Conservation (phyloP, 2,797 vertebrate species). For the Parauchenoglanis ngamensis region DNA sequence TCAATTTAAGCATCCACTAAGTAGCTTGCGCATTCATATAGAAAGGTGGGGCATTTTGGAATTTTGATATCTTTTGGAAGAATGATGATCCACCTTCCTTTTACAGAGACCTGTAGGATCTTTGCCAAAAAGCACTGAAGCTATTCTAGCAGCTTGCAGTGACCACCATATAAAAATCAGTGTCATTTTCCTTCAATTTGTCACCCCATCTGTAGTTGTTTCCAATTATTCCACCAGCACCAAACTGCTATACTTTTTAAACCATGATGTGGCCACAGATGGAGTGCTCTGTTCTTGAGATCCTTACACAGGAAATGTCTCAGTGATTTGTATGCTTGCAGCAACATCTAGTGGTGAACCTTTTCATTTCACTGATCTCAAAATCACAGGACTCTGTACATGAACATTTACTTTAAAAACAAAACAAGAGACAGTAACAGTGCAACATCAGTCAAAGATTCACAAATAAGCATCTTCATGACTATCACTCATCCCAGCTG, state of each 20-base stretch:
- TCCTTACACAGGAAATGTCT: not conserved
- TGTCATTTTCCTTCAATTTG: not conserved
- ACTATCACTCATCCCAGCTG: conserved; percentile 58
- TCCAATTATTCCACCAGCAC: not conserved
- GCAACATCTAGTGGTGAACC: conserved; percentile 21
- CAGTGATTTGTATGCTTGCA: not conserved
- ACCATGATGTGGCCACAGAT: not conserved
- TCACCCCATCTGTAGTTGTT: not conserved
- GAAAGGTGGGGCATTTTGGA: not conserved
- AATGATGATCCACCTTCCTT: not conserved
- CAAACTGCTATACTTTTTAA: not conserved
- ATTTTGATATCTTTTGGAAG: not conserved
- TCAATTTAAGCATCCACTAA: not conserved
- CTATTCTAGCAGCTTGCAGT: not conserved
- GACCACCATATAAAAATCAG: not conserved
- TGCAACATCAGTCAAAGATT: not conserved
- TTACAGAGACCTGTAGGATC: not conserved
- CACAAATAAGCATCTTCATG: not conserved
- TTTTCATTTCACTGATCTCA: not conserved
- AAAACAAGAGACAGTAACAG: not conserved
- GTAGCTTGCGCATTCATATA: not conserved
- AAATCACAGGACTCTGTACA: not conserved
- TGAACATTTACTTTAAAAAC: not conserved
- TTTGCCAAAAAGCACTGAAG: not conserved
- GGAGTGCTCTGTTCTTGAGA: not conserved